Percentiles rank a stretch among this genome's conserved stretches.
Evolutionary conservation across 2,888 invertebrate species (phyloP).

Genomic region (Tenthredo distinguenda): DNA sequence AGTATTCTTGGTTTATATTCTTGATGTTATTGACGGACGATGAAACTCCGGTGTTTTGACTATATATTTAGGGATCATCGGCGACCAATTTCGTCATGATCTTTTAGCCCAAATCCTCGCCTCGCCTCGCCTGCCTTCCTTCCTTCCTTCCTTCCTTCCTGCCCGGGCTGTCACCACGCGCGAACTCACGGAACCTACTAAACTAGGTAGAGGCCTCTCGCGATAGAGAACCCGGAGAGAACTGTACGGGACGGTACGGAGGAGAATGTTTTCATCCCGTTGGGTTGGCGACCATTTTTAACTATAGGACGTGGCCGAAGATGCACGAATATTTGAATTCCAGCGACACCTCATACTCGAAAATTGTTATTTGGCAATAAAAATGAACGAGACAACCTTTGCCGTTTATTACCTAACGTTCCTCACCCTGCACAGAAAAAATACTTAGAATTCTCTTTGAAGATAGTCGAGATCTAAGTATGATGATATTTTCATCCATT

Average conservation of each 20-base stretch:
- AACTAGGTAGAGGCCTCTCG: neutral
- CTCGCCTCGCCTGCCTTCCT: conserved; percentile 26
- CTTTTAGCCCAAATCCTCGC: conserved; percentile 13
- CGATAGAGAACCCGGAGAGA: conserved; percentile 11
- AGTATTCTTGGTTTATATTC: neutral
- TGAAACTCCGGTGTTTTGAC: neutral
- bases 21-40: neutral
- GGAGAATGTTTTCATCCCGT: neutral
- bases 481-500: neutral
- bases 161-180: conserved; percentile 39
- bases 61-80: conserved; percentile 6
- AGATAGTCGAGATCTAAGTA: neutral
- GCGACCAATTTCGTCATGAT: conserved; percentile 19
- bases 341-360: neutral
- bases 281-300: conserved; percentile 18
- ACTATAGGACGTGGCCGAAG: neutral
- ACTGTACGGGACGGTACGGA: neutral
- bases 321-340: neutral
- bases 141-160: neutral
- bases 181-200: conserved; percentile 14
- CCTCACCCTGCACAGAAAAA: neutral
- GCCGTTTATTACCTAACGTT: neutral
- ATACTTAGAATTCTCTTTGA: neutral
- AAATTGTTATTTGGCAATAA: neutral
- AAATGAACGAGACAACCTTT: neutral